These are phyloP conservation scores for Lepidotrigona ventralis DNA, from an alignment of 1,140 invertebrate species.

Conservation along the genomic window DNA sequence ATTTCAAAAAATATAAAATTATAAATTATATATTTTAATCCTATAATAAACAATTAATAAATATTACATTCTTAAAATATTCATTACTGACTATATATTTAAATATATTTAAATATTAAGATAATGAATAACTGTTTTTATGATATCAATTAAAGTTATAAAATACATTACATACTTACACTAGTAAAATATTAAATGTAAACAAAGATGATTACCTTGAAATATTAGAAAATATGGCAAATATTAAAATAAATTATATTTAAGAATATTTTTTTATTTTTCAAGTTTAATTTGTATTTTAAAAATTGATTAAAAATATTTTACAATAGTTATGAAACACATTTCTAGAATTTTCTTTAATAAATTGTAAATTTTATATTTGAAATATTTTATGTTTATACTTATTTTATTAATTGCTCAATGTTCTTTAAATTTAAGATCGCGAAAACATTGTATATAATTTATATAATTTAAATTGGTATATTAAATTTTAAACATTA, in stretches of 20 bases:
- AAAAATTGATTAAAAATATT: conserved; percentile 2
- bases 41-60: neutral
- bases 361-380: neutral
- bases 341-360: neutral
- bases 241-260: conserved; percentile 21
- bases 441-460: neutral
- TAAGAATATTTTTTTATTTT: neutral
- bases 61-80: conserved; percentile 5
- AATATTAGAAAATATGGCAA: conserved; percentile 31
- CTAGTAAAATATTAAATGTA: conserved; percentile 23
- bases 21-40: neutral
- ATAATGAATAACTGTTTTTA: neutral
- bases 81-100: neutral
- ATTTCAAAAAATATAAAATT: neutral
- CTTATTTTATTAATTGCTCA: neutral
- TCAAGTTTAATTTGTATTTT: conserved; percentile 11
- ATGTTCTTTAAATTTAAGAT: conserved; percentile 6
- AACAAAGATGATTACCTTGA: conserved; percentile 43
- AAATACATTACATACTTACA: conserved; percentile 47
- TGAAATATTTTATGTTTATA: conserved; percentile 9
- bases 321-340: neutral
- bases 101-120: conserved; percentile 8
- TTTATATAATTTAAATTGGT: conserved; percentile 1
- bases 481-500: conserved; percentile 3
- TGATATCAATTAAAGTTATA: conserved; percentile 31